These are phyloP conservation scores for Grapholita molesta DNA, from an alignment of 1,140 invertebrate species.

Conservation along the genomic window DNA sequence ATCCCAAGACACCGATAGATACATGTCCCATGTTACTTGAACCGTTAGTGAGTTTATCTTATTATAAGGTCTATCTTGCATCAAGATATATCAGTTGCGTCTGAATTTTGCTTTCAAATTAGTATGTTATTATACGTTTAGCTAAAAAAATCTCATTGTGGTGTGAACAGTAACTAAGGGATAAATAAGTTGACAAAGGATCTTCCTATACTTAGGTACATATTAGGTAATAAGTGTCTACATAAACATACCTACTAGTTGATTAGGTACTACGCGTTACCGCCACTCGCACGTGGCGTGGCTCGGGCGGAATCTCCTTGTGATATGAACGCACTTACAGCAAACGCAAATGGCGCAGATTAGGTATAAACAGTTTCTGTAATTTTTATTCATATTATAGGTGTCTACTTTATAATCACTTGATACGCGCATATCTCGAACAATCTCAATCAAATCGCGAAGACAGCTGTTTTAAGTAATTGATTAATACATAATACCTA, in stretches of 20 bases:
- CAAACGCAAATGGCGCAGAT: not conserved
- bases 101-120: too few relatives aligned
- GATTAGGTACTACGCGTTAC: not conserved
- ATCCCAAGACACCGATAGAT: too few relatives aligned
- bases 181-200: too few relatives aligned
- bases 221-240: not conserved
- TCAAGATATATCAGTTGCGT: too few relatives aligned
- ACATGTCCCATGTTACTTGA: too few relatives aligned
- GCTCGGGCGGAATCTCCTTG: not conserved
- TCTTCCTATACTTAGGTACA: too few relatives aligned
- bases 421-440: not conserved
- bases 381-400: not conserved
- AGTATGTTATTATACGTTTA: too few relatives aligned
- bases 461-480: not conserved
- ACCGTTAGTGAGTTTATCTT: too few relatives aligned
- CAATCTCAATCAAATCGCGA: not conserved
- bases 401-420: not conserved
- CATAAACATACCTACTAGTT: not conserved
- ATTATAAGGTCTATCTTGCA: too few relatives aligned
- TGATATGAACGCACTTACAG: not conserved
- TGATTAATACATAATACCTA: too few relatives aligned
- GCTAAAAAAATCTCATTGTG: too few relatives aligned
- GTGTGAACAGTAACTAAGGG: too few relatives aligned
- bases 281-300: not conserved
- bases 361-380: not conserved